Percentiles rank a stretch among this genome's conserved stretches.
Evolutionary conservation across 2,797 vertebrate genomes (phyloP).

Genomic region (Phaenicophaeus curvirostris): DNA sequence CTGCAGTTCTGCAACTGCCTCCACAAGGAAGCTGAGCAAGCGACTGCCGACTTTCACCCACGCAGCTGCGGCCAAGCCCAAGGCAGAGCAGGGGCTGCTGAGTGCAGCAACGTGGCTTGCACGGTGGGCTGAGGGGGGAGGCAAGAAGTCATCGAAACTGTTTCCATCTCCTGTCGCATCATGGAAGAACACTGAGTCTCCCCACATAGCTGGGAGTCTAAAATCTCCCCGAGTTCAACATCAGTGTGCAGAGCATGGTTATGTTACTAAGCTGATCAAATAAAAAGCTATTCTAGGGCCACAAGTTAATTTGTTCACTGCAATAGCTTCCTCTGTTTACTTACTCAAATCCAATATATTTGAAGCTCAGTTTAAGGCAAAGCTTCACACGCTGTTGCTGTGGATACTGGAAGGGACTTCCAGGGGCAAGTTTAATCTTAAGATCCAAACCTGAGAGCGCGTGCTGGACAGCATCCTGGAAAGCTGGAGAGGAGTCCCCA

Average conservation of each 20-base stretch:
- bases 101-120: fast-evolving
- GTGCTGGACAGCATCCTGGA: neutral
- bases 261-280: neutral
- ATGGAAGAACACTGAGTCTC: neutral
- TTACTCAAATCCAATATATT: neutral
- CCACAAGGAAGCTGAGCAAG: neutral
- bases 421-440: neutral
- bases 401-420: neutral
- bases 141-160: neutral
- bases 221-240: neutral
- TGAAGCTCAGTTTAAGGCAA: neutral
- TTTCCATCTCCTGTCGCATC: neutral
- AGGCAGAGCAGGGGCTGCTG: neutral
- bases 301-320: neutral
- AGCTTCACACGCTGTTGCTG: neutral
- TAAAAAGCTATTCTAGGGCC: neutral
- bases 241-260: neutral
- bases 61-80: neutral
- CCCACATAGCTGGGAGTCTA: neutral
- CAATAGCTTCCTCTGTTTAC: neutral
- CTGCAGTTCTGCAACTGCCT: neutral
- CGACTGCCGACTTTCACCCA: fast-evolving
- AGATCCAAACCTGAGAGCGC: neutral
- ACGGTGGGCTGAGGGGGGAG: neutral
- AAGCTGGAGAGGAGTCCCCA: neutral